Base-by-base conservation (phyloP, 2,888 invertebrate genomes). In the Philereme transversata region DNA sequence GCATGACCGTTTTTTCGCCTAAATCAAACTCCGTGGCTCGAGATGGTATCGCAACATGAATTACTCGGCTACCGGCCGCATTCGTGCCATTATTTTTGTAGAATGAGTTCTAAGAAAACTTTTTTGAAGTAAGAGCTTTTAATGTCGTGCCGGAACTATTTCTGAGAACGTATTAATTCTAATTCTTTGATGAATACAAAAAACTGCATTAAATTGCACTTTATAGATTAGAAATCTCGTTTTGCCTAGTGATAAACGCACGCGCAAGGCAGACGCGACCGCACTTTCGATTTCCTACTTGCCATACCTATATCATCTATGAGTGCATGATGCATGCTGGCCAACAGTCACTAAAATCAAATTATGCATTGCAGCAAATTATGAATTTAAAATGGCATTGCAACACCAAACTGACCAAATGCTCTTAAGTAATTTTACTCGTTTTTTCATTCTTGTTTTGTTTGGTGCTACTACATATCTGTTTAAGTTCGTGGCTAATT, bases 241-340 rank as follows among this genome's bases (percentile, higher is more conserved):
- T 65, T 70, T 51, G 51, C 50, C 44, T 45, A 45, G 70, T 73
- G 69, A 67, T 71, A 71, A 22, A 74, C 75, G 72, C 71, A 74
- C 74, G 70, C 73, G 68, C 58, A 63, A 76, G 78, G 79, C 77
- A 79, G 80, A 80, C 60, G 71, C 73, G 74, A 62, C 73, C 74
- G 74, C 71, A 81, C 85, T 84, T 85, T 86, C 82, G 74, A 83
- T 86, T 86, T 83, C 81, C 75, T 78, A 64, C 64, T 63, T 61
- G 67, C 72, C 63, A 62, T 60, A 61, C 49, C 50, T 40, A 51
- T 51, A 44, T 47, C 48, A 50, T 64, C 60, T 66, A 47, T 50
- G 59, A 51, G 55, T 49, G 71, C 75, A 72, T 66, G 63, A 51
- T 64, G 73, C 69, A 55, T 52, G 22, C 6, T 52, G 44, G 44